Evolutionary conservation across 2,888 invertebrate species (phyloP).

Genomic region (Drosophila cracens): DNA sequence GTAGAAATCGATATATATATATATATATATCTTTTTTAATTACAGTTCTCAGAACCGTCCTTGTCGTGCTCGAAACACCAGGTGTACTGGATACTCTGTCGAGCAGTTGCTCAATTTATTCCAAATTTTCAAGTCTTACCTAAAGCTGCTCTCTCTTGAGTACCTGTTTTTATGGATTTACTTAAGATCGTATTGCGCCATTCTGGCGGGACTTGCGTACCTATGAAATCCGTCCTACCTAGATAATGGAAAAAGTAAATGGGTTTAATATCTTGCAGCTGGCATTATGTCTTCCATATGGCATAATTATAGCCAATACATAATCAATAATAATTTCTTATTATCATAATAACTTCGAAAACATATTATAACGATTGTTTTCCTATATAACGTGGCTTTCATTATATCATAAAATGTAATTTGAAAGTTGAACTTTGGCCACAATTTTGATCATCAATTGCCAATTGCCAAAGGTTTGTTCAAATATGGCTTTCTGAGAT

Average conservation of each 20-base stretch:
- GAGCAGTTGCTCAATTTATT: neutral
- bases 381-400: neutral
- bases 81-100: neutral
- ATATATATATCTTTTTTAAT: neutral
- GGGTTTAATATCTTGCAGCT: neutral
- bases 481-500: neutral
- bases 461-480: neutral
- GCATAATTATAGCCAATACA: rapidly evolving
- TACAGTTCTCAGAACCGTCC: neutral
- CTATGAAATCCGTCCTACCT: neutral
- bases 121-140: neutral
- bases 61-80: neutral
- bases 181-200: rapidly evolving
- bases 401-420: neutral
- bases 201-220: neutral
- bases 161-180: neutral
- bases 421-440: neutral
- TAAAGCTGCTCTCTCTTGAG: neutral
- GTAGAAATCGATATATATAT: too few relatives aligned
- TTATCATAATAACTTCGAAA: neutral
- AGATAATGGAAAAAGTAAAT: neutral
- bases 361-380: neutral
- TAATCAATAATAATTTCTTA: neutral
- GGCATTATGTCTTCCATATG: neutral
- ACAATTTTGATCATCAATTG: neutral